Conservation (phyloP, 53 echinoderm and acorn worm genomes). For the Zoroaster sp. region DNA sequence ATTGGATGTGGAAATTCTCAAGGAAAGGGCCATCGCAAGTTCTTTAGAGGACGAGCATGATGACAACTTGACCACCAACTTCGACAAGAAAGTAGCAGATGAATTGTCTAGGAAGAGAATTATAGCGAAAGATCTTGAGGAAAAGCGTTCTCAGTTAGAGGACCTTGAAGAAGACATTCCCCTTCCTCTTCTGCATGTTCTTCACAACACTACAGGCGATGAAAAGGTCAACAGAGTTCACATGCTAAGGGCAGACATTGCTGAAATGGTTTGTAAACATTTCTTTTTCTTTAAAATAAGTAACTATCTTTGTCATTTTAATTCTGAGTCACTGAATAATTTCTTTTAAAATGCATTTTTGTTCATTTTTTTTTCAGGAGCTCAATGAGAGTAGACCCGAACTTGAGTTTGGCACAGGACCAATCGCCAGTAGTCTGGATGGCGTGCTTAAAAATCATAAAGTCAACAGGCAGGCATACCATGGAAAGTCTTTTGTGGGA, state of each 20-base stretch:
- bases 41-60: background rate
- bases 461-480: conserved; percentile 25
- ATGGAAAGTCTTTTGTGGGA: conserved; percentile 36
- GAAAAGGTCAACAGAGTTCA: background rate
- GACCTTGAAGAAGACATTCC: conserved; percentile 16
- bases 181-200: background rate
- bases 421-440: conserved; percentile 12
- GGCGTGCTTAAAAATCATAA: background rate
- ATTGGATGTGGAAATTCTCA: background rate
- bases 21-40: background rate
- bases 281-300: background rate
- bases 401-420: conserved; percentile 25
- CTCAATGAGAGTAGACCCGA: background rate
- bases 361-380: background rate
- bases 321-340: background rate
- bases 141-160: background rate
- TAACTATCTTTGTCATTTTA: background rate
- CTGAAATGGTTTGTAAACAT: background rate
- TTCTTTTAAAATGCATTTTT: background rate
- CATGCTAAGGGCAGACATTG: background rate
- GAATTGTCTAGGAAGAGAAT: background rate
- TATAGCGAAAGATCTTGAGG: background rate
- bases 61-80: background rate
- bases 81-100: background rate
- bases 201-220: background rate